A percentile compares a stretch with the other conserved stretches of the same genome.
These are phyloP conservation scores for Vicugna pacos DNA, from an alignment of 2,113 vertebrate genomes.

Conservation along the genomic window DNA sequence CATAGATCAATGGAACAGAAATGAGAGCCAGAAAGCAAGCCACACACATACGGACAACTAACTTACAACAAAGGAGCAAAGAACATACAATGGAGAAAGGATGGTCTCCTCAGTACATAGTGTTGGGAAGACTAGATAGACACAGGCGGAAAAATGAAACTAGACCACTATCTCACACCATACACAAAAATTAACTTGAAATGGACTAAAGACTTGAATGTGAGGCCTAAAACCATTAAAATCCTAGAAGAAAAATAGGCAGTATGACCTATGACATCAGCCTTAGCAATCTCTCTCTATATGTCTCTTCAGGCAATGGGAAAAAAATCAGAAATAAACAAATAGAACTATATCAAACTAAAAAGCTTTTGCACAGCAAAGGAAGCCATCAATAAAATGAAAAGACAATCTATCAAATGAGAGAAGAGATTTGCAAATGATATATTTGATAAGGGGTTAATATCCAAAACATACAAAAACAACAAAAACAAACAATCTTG, in stretches of 20 bases:
- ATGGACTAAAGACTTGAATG: neutral
- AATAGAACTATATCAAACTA: neutral
- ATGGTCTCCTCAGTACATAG: too few species aligned
- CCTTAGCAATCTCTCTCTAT: neutral
- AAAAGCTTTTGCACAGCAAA: neutral
- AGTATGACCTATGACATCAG: neutral
- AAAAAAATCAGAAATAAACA: neutral
- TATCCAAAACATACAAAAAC: neutral
- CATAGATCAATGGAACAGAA: too few species aligned
- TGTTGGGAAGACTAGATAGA: too few species aligned
- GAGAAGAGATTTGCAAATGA: neutral
- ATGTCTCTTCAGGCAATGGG: neutral
- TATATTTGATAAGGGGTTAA: neutral
- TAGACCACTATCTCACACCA: neutral
- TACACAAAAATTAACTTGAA: neutral
- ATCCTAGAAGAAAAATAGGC: neutral
- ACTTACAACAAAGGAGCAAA: too few species aligned
- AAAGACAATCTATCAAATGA: neutral
- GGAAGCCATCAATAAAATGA: neutral
- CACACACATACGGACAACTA: too few species aligned
- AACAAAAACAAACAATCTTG: neutral
- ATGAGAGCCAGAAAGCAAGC: too few species aligned
- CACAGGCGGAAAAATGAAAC: too few species aligned
- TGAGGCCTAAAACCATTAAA: neutral
- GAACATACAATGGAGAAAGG: too few species aligned